Conservation (phyloP, 2,797 vertebrate genomes). For the Triplophysa yarkandensis region DNA sequence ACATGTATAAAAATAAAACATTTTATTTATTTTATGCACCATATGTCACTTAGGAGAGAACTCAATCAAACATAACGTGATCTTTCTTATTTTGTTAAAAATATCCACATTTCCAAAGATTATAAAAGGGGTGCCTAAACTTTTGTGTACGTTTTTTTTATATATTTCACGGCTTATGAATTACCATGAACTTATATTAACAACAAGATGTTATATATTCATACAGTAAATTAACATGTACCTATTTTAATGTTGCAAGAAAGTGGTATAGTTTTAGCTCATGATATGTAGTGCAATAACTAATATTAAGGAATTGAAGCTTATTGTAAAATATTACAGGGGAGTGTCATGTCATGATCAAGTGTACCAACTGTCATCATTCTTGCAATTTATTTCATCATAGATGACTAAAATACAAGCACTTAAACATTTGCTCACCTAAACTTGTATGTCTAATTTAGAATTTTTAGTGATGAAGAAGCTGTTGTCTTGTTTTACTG, state of each 20-base stretch:
- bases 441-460: conserved; percentile 7
- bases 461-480: not conserved
- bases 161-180: not conserved
- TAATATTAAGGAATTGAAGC: not conserved
- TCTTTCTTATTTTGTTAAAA: too few species aligned
- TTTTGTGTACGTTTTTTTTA: too few species aligned
- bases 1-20: too few species aligned
- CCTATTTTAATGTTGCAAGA: not conserved
- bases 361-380: too few species aligned
- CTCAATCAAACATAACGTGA: too few species aligned
- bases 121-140: too few species aligned
- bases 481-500: not conserved
- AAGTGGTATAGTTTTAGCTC: not conserved
- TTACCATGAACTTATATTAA: not conserved
- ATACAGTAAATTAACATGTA: not conserved
- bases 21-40: too few species aligned
- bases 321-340: not conserved
- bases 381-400: not conserved
- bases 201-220: too few species aligned
- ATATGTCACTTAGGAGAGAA: too few species aligned
- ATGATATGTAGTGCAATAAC: not conserved
- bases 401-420: not conserved
- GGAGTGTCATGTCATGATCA: not conserved
- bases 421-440: not conserved
- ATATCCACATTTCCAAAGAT: too few species aligned